A percentile compares a stretch with the other conserved stretches of the same genome.
Evolutionary conservation across 2,888 invertebrate species (phyloP).

Genomic region (Phortica okadai): DNA sequence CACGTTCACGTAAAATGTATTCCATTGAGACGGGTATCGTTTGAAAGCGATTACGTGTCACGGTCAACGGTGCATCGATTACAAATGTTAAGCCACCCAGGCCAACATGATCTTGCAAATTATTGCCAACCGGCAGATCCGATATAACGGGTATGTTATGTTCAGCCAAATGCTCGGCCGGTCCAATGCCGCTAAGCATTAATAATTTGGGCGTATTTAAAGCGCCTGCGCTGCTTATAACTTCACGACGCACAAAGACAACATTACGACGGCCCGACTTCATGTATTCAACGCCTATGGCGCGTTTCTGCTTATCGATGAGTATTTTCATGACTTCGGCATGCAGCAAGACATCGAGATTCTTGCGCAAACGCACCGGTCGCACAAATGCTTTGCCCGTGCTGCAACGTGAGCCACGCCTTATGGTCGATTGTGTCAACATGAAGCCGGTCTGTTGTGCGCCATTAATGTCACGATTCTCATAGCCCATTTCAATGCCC

Average conservation of each 20-base stretch:
- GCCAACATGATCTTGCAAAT: slow-evolving; percentile 92
- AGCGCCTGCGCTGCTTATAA: slow-evolving; percentile 91
- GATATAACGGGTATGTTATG: slow-evolving; percentile 85
- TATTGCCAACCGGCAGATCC: slow-evolving; percentile 87
- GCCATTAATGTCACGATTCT: slow-evolving; percentile 88
- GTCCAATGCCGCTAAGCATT: slow-evolving; percentile 94
- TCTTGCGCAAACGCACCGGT: slow-evolving; percentile 85
- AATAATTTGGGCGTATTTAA: slow-evolving; percentile 92
- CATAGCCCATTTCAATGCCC: slow-evolving; percentile 88
- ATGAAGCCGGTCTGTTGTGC: slow-evolving; percentile 90
- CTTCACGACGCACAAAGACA: slow-evolving; percentile 86
- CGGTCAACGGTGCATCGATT: slow-evolving; percentile 87
- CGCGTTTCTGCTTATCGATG: slow-evolving; percentile 84
- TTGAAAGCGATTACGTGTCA: slow-evolving; percentile 87
- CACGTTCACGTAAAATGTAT: slow-evolving; percentile 87
- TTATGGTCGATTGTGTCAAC: slow-evolving; percentile 89
- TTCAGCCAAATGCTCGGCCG: slow-evolving; percentile 84
- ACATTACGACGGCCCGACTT: slow-evolving; percentile 81
- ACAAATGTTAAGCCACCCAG: slow-evolving; percentile 90
- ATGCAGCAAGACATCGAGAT: slow-evolving; percentile 87
- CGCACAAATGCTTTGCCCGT: slow-evolving; percentile 92
- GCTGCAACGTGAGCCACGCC: slow-evolving; percentile 90
- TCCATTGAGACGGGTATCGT: slow-evolving; percentile 87
- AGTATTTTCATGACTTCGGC: slow-evolving; percentile 86
- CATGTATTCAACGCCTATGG: slow-evolving; percentile 86